phyloP scores from a whole-genome alignment of 2,888 invertebrate species.

The Coleophora flavipennella region DNA sequence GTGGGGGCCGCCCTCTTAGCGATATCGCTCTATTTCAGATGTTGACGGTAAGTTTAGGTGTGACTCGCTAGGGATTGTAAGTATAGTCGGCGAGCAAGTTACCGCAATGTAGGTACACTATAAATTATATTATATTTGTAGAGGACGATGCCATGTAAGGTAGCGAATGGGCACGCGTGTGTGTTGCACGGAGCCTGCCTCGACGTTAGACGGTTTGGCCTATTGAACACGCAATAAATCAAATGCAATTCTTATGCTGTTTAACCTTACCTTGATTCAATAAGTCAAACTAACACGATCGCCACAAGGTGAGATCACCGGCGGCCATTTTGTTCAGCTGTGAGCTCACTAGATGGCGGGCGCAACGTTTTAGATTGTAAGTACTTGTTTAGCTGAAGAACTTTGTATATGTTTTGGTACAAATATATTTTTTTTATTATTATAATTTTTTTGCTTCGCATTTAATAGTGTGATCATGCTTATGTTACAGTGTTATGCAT shows the following conservation, averaged over 20 bases:
- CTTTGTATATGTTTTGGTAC: constrained; percentile 49
- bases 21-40: constrained; percentile 68
- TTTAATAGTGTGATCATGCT: constrained; percentile 67
- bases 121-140: constrained; percentile 14
- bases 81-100: constrained; percentile 23
- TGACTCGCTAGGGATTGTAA: constrained; percentile 48
- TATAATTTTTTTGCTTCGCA: constrained; percentile 61
- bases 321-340: constrained; percentile 52
- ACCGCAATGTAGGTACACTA: constrained; percentile 31
- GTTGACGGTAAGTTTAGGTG: constrained; percentile 71
- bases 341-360: constrained; percentile 51
- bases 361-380: constrained; percentile 47
- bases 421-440: constrained; percentile 52
- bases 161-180: constrained; percentile 34
- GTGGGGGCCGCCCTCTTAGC: constrained; percentile 61
- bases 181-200: constrained; percentile 35
- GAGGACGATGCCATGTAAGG: no score
- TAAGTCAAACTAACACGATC: constrained; percentile 30
- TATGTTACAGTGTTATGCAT: constrained; percentile 69
- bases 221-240: constrained; percentile 21
- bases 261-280: constrained; percentile 17
- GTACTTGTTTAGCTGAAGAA: constrained; percentile 54
- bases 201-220: constrained; percentile 19
- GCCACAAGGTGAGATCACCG: constrained; percentile 37
- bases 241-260: constrained; percentile 1